Conservation (phyloP, 2,113 vertebrate genomes). For the Heptranchias perlo region DNA sequence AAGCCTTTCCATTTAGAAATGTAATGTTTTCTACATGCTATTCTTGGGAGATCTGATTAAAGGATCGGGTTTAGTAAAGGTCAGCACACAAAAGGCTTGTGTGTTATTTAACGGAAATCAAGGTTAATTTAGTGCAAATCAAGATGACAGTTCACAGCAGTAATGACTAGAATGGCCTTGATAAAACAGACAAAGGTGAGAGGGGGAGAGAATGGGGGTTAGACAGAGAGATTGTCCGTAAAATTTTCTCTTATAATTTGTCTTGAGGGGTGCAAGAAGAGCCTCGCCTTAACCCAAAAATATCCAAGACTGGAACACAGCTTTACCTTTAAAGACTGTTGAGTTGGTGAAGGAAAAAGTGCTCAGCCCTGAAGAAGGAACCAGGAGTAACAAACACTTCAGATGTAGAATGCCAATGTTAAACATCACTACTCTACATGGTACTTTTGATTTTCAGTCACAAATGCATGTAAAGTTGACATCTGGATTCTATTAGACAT, state of each 20-base stretch:
- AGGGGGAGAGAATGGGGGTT: not conserved
- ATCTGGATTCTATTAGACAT: not conserved
- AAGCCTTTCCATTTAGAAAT: not conserved
- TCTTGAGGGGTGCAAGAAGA: no score
- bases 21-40: not conserved
- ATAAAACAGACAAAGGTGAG: not conserved
- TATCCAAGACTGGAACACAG: not conserved
- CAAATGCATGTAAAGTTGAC: not conserved
- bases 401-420: not conserved
- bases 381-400: not conserved
- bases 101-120: not conserved
- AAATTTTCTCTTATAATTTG: not conserved
- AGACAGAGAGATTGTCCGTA: not conserved
- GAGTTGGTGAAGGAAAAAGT: not conserved
- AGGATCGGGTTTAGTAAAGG: not conserved
- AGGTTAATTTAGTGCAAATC: not conserved
- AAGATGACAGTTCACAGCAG: not conserved
- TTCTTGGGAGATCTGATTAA: not conserved
- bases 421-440: not conserved
- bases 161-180: not conserved
- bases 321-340: not conserved
- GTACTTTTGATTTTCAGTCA: conserved; percentile 9
- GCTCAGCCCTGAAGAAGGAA: not conserved
- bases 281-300: not conserved
- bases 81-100: not conserved